Evolutionary conservation across 2,888 invertebrate species (phyloP).

Genomic region (Diarsia dahlii): DNA sequence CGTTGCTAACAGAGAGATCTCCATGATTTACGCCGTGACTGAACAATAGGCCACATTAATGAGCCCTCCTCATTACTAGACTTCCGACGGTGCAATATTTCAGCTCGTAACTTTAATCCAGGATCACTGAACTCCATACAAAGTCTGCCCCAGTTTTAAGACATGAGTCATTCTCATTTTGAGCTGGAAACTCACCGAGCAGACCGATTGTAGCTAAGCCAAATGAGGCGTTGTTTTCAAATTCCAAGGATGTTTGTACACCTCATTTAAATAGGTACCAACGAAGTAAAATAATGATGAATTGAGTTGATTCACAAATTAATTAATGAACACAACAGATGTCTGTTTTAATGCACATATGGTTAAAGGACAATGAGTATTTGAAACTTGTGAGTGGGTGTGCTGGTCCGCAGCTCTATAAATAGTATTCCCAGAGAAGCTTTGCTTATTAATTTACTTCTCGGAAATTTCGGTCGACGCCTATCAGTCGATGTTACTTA

Average conservation of each 20-base stretch:
- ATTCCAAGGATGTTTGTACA: constrained; percentile 35
- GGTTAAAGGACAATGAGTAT: constrained; percentile 56
- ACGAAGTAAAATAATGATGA: constrained; percentile 31
- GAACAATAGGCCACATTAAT: constrained; percentile 55
- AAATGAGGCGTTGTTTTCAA: constrained; percentile 34
- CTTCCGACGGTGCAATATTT: constrained; percentile 20
- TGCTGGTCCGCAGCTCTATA: constrained; percentile 59
- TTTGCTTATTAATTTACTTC: constrained; percentile 69
- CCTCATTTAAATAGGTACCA: constrained; percentile 26
- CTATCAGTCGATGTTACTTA: constrained; percentile 44
- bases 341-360: constrained; percentile 55
- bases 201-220: constrained; percentile 6
- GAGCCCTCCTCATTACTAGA: constrained; percentile 34
- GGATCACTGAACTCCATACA: constrained; percentile 58
- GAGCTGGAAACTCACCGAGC: constrained; percentile 25
- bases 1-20: constrained; percentile 39
- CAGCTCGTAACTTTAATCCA: constrained; percentile 26
- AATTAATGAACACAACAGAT: constrained; percentile 45
- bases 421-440: constrained; percentile 69
- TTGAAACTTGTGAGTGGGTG: constrained; percentile 39
- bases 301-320: constrained; percentile 51
- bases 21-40: constrained; percentile 37
- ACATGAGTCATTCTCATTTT: constrained; percentile 49
- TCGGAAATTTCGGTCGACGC: constrained; percentile 61
- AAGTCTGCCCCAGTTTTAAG: constrained; percentile 52